Conservation (phyloP, 2,888 invertebrate genomes). For the Odontocerum albicorne region DNA sequence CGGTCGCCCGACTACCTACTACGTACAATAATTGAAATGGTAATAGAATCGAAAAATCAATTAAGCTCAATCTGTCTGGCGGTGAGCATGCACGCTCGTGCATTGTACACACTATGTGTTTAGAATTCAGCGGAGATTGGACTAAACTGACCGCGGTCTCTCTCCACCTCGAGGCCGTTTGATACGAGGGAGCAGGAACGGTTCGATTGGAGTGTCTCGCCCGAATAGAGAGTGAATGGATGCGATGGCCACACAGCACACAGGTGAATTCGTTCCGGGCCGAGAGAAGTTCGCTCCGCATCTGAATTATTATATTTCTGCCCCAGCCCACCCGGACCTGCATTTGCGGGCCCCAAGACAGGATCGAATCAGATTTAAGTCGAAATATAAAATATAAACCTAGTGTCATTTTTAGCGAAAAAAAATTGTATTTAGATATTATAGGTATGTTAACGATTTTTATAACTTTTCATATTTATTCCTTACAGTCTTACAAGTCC, state of each 20-base stretch:
- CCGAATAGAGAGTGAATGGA: background rate
- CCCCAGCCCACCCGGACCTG: background rate
- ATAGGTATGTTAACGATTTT: too few relatives aligned
- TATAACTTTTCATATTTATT: too few relatives aligned
- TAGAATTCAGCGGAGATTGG: background rate
- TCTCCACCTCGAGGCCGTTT: background rate
- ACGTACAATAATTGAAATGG: constrained; percentile 20
- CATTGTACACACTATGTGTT: background rate
- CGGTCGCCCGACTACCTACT: background rate
- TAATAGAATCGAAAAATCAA: constrained; percentile 26
- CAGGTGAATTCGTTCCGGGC: background rate
- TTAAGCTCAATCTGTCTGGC: constrained; percentile 12
- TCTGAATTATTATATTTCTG: background rate
- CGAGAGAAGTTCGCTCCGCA: background rate
- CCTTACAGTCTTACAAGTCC: too few relatives aligned
- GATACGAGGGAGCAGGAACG: too few relatives aligned
- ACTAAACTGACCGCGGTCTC: background rate
- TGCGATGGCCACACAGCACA: background rate
- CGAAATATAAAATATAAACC: too few relatives aligned
- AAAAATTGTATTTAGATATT: too few relatives aligned
- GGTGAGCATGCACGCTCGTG: background rate
- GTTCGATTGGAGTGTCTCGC: too few relatives aligned
- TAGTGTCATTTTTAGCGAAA: too few relatives aligned
- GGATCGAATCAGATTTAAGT: too few relatives aligned
- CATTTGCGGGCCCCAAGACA: background rate